Percentiles rank a stretch among this genome's conserved stretches.
Evolutionary conservation across 2,888 invertebrate species (phyloP).

Genomic region (Cheiracanthium punctorium): DNA sequence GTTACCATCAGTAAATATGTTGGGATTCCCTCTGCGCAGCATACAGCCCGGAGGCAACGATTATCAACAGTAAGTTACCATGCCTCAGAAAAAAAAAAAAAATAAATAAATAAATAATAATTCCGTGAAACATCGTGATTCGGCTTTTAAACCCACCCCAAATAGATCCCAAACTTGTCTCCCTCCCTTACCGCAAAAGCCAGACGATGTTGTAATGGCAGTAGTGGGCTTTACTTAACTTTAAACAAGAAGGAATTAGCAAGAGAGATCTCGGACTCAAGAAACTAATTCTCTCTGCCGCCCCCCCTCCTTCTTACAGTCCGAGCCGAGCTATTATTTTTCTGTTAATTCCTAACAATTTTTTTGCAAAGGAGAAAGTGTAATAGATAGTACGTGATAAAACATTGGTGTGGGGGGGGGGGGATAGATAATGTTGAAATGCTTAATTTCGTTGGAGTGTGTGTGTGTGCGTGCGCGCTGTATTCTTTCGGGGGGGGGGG

Average conservation of each 20-base stretch:
- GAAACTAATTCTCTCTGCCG: neutral
- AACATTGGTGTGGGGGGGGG: neutral
- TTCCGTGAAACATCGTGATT: constrained; percentile 32
- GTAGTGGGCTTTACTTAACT: neutral
- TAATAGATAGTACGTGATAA: constrained; percentile 13
- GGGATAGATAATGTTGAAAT: neutral
- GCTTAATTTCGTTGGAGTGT: constrained; percentile 16
- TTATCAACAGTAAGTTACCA: constrained; percentile 53
- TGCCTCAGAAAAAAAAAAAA: neutral
- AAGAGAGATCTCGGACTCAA: neutral
- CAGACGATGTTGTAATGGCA: constrained; percentile 8
- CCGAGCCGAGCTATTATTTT: constrained; percentile 43
- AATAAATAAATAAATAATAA: neutral
- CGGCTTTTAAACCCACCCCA: constrained; percentile 12
- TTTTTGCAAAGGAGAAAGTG: constrained; percentile 27
- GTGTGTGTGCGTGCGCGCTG: neutral
- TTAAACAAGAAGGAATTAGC: constrained; percentile 9
- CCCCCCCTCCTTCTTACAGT: neutral
- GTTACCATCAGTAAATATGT: neutral
- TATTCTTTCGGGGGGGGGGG: too few relatives aligned
- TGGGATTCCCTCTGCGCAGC: neutral
- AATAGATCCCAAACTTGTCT: neutral
- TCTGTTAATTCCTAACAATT: constrained; percentile 45
- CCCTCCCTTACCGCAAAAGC: neutral
- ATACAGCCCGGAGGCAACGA: neutral